These are phyloP conservation scores for Polypedilum pembai DNA, from an alignment of 1,140 invertebrate species.

Conservation along the genomic window DNA sequence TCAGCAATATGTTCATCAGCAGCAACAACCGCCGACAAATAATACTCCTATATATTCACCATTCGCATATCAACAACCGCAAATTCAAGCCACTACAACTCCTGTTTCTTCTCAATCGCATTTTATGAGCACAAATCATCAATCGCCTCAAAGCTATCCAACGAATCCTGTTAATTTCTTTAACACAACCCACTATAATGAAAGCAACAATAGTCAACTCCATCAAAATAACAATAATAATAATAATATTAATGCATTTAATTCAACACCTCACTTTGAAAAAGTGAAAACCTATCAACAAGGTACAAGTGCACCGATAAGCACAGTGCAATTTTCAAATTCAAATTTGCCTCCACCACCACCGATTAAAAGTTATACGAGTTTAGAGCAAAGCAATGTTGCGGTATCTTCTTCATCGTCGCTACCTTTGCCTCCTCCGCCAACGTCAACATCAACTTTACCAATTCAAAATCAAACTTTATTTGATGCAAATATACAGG, in stretches of 20 bases:
- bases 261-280: background rate
- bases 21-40: background rate
- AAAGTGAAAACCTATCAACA: background rate
- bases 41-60: background rate
- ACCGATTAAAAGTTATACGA: background rate
- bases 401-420: no score
- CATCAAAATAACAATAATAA: background rate
- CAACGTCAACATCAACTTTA: no score
- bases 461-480: no score
- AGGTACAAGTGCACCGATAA: background rate
- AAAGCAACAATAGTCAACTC: background rate
- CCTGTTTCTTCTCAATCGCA: background rate
- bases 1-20: background rate
- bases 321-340: background rate
- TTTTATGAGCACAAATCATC: background rate
- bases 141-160: background rate
- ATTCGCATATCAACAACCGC: background rate
- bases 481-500: no score
- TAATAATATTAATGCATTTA: background rate
- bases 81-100: background rate
- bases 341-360: background rate
- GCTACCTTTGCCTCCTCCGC: no score
- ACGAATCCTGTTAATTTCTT: conserved; percentile 21
- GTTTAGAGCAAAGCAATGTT: no score
- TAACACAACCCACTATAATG: background rate